A percentile compares a stretch with the other conserved stretches of the same genome.
These are phyloP conservation scores for Adrianichthys oophorus DNA, from an alignment of 2,797 vertebrate species.

Conservation along the genomic window DNA sequence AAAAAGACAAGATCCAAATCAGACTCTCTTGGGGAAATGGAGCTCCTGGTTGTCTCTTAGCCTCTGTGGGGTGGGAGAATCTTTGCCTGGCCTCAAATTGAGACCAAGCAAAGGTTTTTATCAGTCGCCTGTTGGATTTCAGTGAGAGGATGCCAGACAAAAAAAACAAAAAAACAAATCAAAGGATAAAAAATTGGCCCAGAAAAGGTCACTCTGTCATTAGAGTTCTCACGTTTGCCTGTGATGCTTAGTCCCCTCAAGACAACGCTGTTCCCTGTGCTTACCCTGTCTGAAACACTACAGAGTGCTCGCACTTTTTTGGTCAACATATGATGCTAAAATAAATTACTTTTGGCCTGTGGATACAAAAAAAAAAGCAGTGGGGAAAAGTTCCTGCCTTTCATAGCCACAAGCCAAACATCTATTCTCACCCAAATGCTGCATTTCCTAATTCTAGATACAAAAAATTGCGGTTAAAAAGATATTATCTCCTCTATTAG, in stretches of 20 bases:
- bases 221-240: conserved; percentile 78
- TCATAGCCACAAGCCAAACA: conserved; percentile 67
- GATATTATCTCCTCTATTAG: conserved; percentile 58
- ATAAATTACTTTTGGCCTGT: conserved; percentile 58
- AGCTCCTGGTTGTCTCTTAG: conserved; percentile 54
- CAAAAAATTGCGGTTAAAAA: conserved; percentile 10
- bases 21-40: conserved; percentile 55
- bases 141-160: conserved; percentile 54
- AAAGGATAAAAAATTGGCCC: conserved; percentile 43
- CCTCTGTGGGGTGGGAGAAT: conserved; percentile 29
- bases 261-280: conserved; percentile 78
- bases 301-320: not conserved
- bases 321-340: no score
- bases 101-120: conserved; percentile 65
- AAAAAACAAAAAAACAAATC: conserved; percentile 13
- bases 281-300: conserved; percentile 44
- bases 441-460: conserved; percentile 16
- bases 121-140: conserved; percentile 55
- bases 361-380: conserved; percentile 58
- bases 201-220: conserved; percentile 67
- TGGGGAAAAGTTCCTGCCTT: conserved; percentile 51
- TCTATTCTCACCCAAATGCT: conserved; percentile 28
- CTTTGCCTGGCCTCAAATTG: conserved; percentile 63
- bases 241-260: conserved; percentile 77
- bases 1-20: conserved; percentile 31